These are phyloP conservation scores for Nomada fucata DNA, from an alignment of 2,888 invertebrate species.

Conservation along the genomic window DNA sequence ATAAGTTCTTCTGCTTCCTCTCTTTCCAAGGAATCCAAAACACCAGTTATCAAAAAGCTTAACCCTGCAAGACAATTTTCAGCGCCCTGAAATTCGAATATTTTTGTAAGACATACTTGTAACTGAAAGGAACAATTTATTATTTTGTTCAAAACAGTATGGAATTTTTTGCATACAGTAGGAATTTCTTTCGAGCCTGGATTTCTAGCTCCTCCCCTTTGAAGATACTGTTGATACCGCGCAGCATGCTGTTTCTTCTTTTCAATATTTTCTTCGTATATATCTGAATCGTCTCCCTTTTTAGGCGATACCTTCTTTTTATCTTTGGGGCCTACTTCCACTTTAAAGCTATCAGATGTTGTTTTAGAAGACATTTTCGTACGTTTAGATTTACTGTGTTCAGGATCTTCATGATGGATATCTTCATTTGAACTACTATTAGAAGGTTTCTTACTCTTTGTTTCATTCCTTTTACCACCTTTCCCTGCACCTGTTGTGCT, in stretches of 20 bases:
- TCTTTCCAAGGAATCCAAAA: slow-evolving; percentile 94
- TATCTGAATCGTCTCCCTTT: slow-evolving; percentile 77
- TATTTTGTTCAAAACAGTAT: background rate
- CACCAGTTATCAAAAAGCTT: slow-evolving; percentile 92
- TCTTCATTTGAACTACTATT: slow-evolving; percentile 41
- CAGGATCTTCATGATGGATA: slow-evolving; percentile 29
- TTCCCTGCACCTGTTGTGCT: slow-evolving; percentile 38
- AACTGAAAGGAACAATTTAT: background rate
- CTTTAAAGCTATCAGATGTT: slow-evolving; percentile 30
- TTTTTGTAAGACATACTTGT: background rate
- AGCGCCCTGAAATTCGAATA: slow-evolving; percentile 86
- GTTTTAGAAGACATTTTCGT: slow-evolving; percentile 33
- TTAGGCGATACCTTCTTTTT: slow-evolving; percentile 36
- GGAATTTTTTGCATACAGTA: slow-evolving; percentile 85
- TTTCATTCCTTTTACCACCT: background rate
- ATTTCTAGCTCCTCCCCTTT: slow-evolving; percentile 92
- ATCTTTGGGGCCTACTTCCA: slow-evolving; percentile 68
- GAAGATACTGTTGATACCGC: slow-evolving; percentile 91
- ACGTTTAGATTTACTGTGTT: slow-evolving; percentile 49
- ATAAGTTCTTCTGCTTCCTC: slow-evolving; percentile 91
- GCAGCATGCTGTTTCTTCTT: slow-evolving; percentile 88
- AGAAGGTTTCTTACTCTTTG: slow-evolving; percentile 35
- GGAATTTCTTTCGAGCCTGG: slow-evolving; percentile 94
- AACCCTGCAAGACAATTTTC: slow-evolving; percentile 89
- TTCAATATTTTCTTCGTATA: slow-evolving; percentile 89